A percentile compares a stretch with the other conserved stretches of the same genome.
Conservation (phyloP, 2,888 invertebrate species). For the Galeruca laticollis region DNA sequence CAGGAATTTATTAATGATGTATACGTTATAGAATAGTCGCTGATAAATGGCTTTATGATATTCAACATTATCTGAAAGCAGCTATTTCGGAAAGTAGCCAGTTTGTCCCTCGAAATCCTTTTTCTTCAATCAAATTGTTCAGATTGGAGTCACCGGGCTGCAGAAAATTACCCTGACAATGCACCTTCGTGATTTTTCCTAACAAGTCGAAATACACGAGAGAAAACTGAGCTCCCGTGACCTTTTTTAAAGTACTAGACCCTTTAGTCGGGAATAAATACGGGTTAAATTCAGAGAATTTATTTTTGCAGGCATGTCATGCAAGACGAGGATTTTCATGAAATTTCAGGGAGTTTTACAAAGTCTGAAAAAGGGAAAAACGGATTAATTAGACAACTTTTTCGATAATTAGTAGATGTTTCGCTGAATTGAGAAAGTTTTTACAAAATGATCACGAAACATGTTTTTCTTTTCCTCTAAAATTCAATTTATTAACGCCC, state of each 20-base stretch:
- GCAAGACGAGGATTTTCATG: constrained; percentile 24
- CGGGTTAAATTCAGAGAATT: constrained; percentile 45
- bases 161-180: constrained; percentile 33
- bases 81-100: constrained; percentile 19
- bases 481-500: too few species aligned
- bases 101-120: constrained; percentile 27
- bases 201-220: constrained; percentile 54
- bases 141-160: constrained; percentile 35
- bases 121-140: constrained; percentile 33
- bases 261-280: constrained; percentile 43
- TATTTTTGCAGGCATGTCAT: constrained; percentile 40
- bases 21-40: too few species aligned
- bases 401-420: neutral
- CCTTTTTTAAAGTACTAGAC: constrained; percentile 36
- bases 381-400: neutral
- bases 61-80: constrained; percentile 14
- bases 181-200: constrained; percentile 50
- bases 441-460: neutral
- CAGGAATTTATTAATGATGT: too few species aligned
- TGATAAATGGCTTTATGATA: neutral
- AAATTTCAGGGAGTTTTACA: constrained; percentile 15
- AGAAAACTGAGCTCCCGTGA: constrained; percentile 35
- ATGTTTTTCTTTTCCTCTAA: neutral
- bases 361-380: constrained; percentile 9
- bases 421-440: neutral